Percentiles rank a stretch among this genome's conserved stretches.
These are phyloP conservation scores for Chlamydotis undulata DNA, from an alignment of 2,113 vertebrate genomes.

Conservation along the genomic window DNA sequence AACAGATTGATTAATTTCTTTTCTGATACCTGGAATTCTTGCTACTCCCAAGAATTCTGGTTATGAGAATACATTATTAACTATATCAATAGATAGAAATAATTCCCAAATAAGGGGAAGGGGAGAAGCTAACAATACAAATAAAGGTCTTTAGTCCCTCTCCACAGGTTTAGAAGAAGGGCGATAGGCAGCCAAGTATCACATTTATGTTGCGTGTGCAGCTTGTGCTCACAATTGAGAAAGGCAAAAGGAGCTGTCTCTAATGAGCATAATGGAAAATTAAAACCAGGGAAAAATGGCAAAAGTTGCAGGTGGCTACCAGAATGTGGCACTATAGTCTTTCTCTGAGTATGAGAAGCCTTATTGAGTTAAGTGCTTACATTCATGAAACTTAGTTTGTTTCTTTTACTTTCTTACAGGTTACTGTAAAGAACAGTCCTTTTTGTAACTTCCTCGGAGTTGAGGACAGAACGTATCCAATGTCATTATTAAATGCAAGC, in stretches of 20 bases:
- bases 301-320: not conserved
- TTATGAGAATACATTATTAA: not conserved
- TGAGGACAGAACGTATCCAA: not conserved
- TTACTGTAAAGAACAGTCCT: not conserved
- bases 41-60: not conserved
- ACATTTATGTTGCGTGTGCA: accelerated
- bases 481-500: not conserved
- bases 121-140: not conserved
- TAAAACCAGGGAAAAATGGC: not conserved
- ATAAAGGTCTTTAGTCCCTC: not conserved
- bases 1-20: not conserved
- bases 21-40: not conserved
- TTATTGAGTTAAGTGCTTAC: not conserved
- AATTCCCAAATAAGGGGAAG: not conserved
- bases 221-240: not conserved
- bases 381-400: not conserved
- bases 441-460: not conserved
- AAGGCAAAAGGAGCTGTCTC: not conserved
- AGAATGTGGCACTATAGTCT: not conserved
- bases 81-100: not conserved
- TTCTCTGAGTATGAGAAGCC: not conserved
- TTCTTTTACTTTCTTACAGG: not conserved
- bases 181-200: not conserved
- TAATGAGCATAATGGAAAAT: not conserved
- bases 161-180: not conserved